Evolutionary conservation across 1,140 invertebrate genomes (phyloP).

Genomic region (Anoplolepis gracilipes): DNA sequence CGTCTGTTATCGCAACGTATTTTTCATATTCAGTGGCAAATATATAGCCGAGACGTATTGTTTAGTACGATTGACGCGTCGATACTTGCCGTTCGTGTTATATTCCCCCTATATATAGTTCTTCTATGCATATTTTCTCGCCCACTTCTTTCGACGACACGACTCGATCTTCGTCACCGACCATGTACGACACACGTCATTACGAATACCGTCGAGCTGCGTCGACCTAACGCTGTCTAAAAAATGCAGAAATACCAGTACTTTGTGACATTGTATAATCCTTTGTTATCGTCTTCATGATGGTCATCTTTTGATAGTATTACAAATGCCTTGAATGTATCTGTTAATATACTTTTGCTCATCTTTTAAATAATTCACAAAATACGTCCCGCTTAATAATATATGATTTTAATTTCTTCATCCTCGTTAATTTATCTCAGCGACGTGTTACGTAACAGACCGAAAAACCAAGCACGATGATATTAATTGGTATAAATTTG

Average conservation of each 20-base stretch:
- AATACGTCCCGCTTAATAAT: constrained; percentile 20
- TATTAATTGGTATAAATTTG: constrained; percentile 50
- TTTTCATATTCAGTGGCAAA: constrained; percentile 54
- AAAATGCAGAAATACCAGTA: neutral
- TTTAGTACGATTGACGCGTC: constrained; percentile 48
- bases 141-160: neutral
- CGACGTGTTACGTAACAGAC: constrained; percentile 2
- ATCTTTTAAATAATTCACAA: constrained; percentile 12
- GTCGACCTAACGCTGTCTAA: neutral
- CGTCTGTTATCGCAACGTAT: constrained; percentile 50
- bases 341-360: constrained; percentile 29
- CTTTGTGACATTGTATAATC: neutral
- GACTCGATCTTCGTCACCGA: constrained; percentile 1
- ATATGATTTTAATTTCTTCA: constrained; percentile 37
- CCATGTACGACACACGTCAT: neutral
- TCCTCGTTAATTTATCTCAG: constrained; percentile 41
- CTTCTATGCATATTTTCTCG: neutral
- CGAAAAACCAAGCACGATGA: constrained; percentile 33
- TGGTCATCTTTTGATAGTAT: neutral
- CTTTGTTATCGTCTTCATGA: neutral
- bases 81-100: constrained; percentile 7
- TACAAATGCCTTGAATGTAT: neutral
- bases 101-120: neutral
- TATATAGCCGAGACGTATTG: constrained; percentile 43
- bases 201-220: neutral